Conservation (phyloP, 2,113 vertebrate species). For the Sminthopsis crassicaudata region DNA sequence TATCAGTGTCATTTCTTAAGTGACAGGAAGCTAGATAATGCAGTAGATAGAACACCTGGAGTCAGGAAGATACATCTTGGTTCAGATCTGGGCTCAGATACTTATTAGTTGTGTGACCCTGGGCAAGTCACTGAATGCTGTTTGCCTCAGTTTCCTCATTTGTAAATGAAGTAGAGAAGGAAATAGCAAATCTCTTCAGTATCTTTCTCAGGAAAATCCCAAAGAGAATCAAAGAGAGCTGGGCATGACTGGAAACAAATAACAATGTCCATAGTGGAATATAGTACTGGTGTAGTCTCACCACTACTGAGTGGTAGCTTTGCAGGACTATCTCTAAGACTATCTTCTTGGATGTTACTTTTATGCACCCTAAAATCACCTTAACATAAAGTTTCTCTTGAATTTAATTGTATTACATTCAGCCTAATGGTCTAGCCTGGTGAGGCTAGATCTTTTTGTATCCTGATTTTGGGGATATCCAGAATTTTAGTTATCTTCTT, state of each 20-base stretch:
- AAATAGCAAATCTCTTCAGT: too few relatives aligned
- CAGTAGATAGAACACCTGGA: too few relatives aligned
- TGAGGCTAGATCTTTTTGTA: too few relatives aligned
- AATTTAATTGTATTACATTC: not conserved
- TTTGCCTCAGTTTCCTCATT: too few relatives aligned
- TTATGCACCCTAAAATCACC: not conserved
- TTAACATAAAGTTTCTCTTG: not conserved
- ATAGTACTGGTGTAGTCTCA: not conserved
- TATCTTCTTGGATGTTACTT: not conserved
- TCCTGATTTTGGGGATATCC: not conserved
- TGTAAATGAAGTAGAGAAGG: too few relatives aligned
- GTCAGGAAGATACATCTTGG: too few relatives aligned
- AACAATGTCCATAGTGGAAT: not conserved
- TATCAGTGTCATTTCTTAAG: not conserved
- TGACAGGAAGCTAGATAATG: not conserved
- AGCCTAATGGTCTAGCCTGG: not conserved
- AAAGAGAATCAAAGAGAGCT: too few relatives aligned
- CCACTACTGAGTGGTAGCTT: not conserved
- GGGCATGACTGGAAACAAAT: too few relatives aligned
- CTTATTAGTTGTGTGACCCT: too few relatives aligned
- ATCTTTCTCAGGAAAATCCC: too few relatives aligned
- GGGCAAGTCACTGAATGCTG: too few relatives aligned
- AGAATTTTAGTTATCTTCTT: not conserved
- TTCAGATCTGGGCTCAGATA: too few relatives aligned
- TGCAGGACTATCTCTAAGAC: not conserved